These are phyloP conservation scores for Salvelinus namaycush DNA, from an alignment of 2,113 vertebrate genomes.

Conservation along the genomic window DNA sequence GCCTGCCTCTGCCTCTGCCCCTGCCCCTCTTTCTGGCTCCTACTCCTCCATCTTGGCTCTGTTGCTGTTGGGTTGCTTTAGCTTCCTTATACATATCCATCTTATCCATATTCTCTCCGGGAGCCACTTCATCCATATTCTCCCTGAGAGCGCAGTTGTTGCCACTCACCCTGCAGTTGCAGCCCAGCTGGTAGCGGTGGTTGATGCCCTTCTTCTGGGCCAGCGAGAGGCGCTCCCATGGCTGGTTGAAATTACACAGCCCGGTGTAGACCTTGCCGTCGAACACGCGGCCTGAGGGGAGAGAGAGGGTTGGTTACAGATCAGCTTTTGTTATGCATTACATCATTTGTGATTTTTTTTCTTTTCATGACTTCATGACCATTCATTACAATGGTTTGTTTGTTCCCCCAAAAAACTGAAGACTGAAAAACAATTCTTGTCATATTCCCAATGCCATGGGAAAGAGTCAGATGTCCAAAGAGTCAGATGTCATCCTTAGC, in stretches of 20 bases:
- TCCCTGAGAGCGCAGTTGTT: slow-evolving; percentile 14
- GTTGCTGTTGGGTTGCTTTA: neutral
- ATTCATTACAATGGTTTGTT: neutral
- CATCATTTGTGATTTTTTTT: too few relatives aligned
- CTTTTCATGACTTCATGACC: neutral
- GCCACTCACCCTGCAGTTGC: slow-evolving; percentile 90
- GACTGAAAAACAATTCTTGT: neutral
- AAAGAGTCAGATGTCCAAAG: neutral
- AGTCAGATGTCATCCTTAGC: neutral
- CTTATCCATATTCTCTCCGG: too few relatives aligned
- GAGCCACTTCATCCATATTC: neutral
- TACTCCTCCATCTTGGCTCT: neutral
- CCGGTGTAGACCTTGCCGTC: slow-evolving; percentile 95
- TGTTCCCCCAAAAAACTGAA: neutral
- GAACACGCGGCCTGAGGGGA: slow-evolving; percentile 83
- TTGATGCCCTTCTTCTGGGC: slow-evolving; percentile 96
- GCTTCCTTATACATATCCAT: neutral
- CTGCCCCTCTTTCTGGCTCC: neutral
- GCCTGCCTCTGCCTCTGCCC: slow-evolving; percentile 9
- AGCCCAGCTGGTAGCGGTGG: slow-evolving; percentile 95
- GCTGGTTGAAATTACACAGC: slow-evolving; percentile 92
- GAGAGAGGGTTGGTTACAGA: neutral
- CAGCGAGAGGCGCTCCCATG: slow-evolving; percentile 92
- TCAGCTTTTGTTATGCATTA: neutral
- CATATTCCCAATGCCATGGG: neutral